A percentile compares a stretch with the other conserved stretches of the same genome.
phyloP scores from a whole-genome alignment of 2,113 vertebrate species.

The Zosterops pallidus region DNA sequence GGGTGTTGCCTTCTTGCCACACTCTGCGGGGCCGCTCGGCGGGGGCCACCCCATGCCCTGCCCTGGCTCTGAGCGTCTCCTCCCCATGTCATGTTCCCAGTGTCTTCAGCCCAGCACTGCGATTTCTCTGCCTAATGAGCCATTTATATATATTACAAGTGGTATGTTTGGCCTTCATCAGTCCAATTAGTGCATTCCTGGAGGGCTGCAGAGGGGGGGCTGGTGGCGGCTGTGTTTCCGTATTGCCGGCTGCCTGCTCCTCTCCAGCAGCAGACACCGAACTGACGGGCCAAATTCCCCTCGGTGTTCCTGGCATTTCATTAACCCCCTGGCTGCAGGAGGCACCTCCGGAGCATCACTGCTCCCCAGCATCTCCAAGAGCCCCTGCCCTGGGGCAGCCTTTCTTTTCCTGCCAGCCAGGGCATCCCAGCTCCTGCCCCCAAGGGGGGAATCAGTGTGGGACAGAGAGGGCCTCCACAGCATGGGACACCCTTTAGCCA shows the following conservation, averaged over 20 bases:
- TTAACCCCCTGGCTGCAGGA: not conserved
- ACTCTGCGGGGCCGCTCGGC: not conserved
- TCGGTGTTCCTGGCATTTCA: rapidly evolving
- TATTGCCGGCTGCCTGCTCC: not conserved
- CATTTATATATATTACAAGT: constrained; percentile 66
- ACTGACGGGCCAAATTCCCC: not conserved
- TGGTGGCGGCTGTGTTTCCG: not conserved
- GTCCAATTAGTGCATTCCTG: constrained; percentile 73
- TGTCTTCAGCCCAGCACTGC: constrained; percentile 32
- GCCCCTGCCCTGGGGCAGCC: not conserved
- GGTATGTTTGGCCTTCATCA: constrained; percentile 55
- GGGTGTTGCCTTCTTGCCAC: not conserved
- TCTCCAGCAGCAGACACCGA: not conserved
- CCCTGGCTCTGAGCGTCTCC: not conserved
- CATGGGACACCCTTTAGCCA: not conserved
- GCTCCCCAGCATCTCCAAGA: not conserved
- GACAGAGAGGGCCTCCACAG: not conserved
- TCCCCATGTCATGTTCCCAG: constrained; percentile 51
- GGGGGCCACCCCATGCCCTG: not conserved
- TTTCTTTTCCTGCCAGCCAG: not conserved
- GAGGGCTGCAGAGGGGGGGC: not conserved
- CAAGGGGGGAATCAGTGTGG: not conserved
- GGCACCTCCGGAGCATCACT: not conserved
- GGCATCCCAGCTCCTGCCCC: not conserved
- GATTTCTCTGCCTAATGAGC: constrained; percentile 65